Base-by-base conservation (phyloP, 2,113 vertebrate species). In the Perca schrenkii region DNA sequence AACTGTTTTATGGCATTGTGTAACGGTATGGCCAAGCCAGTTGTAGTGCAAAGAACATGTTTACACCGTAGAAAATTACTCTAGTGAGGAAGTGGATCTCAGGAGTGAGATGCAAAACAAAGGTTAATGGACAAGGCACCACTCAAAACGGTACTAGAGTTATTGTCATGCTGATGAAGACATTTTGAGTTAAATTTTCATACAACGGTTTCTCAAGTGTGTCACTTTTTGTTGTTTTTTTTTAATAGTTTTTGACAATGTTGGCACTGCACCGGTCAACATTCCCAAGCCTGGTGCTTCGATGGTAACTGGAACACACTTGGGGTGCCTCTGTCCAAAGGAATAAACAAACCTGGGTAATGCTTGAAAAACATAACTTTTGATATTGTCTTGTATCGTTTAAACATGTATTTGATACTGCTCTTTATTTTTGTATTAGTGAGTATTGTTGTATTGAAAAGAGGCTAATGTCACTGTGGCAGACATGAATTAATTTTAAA, bases 321-420 rank as follows among this genome's bases (percentile, higher is more conserved):
- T 88, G 91, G 85, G 86, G 86, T 87, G 91, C 92, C 93, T 94
- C 91, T 92, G 82, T 94, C 93, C 93, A 94, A 94, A 93, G 92
- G 93, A 94, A 93, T 77, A 90, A 89, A 94, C 85, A 89, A 94
- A 96, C 95, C 95, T 96, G 95, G 95, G 86, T 95, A 94, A 96
- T 94, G 95, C 95, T 96, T 96, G 95, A 96, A 94, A 94, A 90
- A 89, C 82, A 86, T 92, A 87, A 93, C 89, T 90, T 83, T 85
- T 93, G 86, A 92, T 90, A 85, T 90, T 87, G 89, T 91, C 54
- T 88, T 88, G 74, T 89, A 83, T 79, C 84, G 79, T 88, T 86
- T n/a, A 86, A 88, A 86, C 53, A 66, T 82, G 87, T 85, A 85
- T 95, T 92, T 91, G 71, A 91, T 94, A 89, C 70, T 89, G 85